Percentiles rank a stretch among this genome's conserved stretches.
Conservation (phyloP, 2,113 vertebrate genomes). For the Setophaga petechia region DNA sequence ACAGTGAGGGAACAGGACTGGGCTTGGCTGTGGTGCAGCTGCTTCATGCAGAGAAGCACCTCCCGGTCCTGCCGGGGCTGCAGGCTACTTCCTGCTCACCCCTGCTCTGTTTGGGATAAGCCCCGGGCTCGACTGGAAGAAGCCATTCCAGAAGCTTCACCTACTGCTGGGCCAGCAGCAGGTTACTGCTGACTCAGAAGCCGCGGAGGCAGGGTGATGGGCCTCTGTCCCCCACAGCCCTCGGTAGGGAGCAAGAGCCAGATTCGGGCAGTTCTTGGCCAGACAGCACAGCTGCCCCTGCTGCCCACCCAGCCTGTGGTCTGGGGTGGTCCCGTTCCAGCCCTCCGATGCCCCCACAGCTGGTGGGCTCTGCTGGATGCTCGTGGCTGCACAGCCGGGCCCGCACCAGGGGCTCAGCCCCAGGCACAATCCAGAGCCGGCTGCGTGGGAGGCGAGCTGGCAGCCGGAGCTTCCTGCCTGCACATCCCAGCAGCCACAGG, state of each 20-base stretch:
- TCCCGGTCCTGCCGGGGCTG: neutral
- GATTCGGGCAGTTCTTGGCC: neutral
- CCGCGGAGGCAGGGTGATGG: accelerated
- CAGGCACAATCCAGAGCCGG: neutral
- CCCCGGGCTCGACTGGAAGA: neutral
- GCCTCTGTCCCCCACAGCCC: neutral
- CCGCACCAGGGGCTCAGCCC: neutral
- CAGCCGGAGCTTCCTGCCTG: neutral
- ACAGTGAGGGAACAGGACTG: accelerated
- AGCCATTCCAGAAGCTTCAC: neutral
- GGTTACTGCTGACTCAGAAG: neutral
- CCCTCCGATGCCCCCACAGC: neutral
- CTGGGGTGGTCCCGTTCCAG: accelerated
- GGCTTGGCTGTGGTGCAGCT: neutral
- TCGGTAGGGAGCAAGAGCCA: neutral
- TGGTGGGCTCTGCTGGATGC: neutral
- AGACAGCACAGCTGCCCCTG: neutral
- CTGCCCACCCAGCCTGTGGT: neutral
- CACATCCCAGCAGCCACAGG: neutral
- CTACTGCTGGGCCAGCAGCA: neutral
- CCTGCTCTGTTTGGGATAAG: neutral
- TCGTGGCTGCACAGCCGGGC: neutral
- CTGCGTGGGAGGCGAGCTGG: slow-evolving; percentile 34
- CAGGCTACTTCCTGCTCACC: neutral
- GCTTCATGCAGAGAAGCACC: neutral